Conservation (phyloP, 1,140 invertebrate species). For the Drosophila miranda region DNA sequence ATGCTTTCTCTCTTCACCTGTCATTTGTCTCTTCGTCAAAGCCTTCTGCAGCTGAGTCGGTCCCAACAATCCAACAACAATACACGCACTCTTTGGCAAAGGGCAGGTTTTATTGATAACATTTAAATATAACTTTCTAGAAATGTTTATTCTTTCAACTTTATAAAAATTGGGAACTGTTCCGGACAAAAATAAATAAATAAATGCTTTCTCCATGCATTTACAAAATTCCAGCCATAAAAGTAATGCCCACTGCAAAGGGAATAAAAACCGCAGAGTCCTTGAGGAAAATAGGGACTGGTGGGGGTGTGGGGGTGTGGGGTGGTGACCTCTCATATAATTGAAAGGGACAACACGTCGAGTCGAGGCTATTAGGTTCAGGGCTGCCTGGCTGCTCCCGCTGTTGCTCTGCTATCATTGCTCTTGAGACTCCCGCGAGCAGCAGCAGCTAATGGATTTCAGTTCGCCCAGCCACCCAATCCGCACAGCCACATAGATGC, state of each 20-base stretch:
- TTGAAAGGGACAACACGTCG: slow-evolving; percentile 80
- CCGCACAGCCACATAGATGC: slow-evolving; percentile 6
- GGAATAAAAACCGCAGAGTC: slow-evolving; percentile 35
- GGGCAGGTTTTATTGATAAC: no score
- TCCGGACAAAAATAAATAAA: no score
- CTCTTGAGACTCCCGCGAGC: slow-evolving; percentile 67
- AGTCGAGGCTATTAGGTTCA: slow-evolving; percentile 74
- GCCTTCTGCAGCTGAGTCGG: no score
- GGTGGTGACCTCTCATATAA: slow-evolving; percentile 56
- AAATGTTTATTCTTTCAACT: no score
- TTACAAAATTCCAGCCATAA: no score
- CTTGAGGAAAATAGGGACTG: slow-evolving; percentile 9
- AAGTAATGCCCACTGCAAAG: no score
- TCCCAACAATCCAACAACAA: no score
- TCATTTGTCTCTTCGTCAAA: no score
- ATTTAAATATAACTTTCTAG: no score
- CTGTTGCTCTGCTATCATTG: slow-evolving; percentile 58
- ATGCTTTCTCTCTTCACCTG: no score
- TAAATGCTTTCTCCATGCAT: no score
- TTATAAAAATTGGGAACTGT: slow-evolving; percentile 7
- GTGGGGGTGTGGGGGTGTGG: slow-evolving; percentile 8
- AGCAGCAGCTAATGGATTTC: slow-evolving; percentile 64
- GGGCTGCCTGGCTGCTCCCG: slow-evolving; percentile 25
- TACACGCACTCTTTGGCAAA: no score
- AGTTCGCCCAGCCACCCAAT: slow-evolving; percentile 11